phyloP scores from a whole-genome alignment of 1,140 invertebrate genomes.

The Tetraneura akinire region DNA sequence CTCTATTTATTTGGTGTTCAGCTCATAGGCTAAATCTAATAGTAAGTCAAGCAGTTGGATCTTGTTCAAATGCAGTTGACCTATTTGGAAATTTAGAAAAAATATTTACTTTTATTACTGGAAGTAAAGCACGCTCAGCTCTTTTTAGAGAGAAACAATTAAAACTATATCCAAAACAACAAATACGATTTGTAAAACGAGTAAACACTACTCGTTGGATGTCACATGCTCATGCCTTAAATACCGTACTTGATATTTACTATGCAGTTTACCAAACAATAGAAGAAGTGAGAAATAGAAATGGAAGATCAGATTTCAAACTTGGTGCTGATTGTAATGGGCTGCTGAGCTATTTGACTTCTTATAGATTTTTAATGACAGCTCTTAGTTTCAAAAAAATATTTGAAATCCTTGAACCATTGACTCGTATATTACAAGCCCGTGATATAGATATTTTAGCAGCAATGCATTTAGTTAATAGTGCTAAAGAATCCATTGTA shows the following conservation, averaged over 20 bases:
- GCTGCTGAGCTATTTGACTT: background rate
- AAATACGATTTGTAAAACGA: background rate
- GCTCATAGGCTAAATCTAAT: conserved; percentile 15
- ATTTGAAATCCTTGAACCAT: conserved; percentile 10
- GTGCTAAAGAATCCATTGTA: background rate
- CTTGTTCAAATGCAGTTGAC: conserved; percentile 3
- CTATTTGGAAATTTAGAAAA: conserved; percentile 3
- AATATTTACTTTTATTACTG: conserved; percentile 9
- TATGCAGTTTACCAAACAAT: conserved; percentile 7
- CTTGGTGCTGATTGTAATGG: conserved; percentile 7
- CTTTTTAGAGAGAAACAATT: conserved; percentile 8
- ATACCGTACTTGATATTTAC: background rate
- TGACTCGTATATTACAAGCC: conserved; percentile 1
- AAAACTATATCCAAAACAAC: conserved; percentile 5
- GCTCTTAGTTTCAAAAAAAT: conserved; percentile 12
- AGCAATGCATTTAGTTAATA: conserved; percentile 6
- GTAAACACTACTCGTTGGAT: conserved; percentile 19
- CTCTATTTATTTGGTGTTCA: conserved; percentile 23
- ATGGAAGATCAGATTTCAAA: background rate
- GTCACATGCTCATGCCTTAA: conserved; percentile 4
- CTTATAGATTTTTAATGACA: conserved; percentile 2
- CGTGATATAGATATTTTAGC: conserved; percentile 6
- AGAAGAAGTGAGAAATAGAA: background rate
- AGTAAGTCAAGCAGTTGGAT: background rate
- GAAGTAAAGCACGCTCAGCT: background rate